Base-by-base conservation (phyloP, 2,113 vertebrate species). In the Rousettus leschenaultii region DNA sequence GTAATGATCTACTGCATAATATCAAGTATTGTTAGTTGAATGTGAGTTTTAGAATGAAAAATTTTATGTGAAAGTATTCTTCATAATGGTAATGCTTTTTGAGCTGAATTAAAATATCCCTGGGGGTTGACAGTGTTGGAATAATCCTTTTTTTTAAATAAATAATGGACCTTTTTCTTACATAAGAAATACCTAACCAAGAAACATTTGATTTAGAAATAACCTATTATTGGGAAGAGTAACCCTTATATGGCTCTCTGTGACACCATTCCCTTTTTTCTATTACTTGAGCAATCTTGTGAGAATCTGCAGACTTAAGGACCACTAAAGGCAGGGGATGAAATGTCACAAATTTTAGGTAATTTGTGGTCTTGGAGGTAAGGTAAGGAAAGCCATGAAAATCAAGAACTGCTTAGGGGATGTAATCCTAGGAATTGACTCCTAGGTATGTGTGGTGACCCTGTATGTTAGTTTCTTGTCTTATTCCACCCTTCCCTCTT, bases 21-120 rank as follows among this genome's bases (percentile, higher is more conserved):
- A 89, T 86, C 45, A 94, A 73, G 28, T 94, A 66, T 74, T 95
- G 35, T 93, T 83, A 87, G 16, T 75, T 83, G 51, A 92, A 59
- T 90, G 30, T 73, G 74, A 70, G 6, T 91, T 97, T 95, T 93
- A 94, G 91, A 94, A 91, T 80, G 51, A 75, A 95, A 86, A 78
- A 63, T 73, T 95, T 78, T 93, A 30, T 83, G 26, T 92, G n/a
- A 95, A 79, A 87, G 53, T 74, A 75, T 85, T 84, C 33, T 10
- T 92, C 21, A 48, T 86, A 66, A 73, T 92, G 53, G 13, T 92
- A 94, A 92, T 24, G 28, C 45, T 63, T 57, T 92, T 77, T 85
- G 22, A 85, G 33, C 77, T 88, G 74, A 91, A 65, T 95, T 71
- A 77, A 85, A 91, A 70, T 94, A 79, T 80, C 26, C 15, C 16